phyloP scores from a whole-genome alignment of 2,797 vertebrate genomes.

The Dallia pectoralis region DNA sequence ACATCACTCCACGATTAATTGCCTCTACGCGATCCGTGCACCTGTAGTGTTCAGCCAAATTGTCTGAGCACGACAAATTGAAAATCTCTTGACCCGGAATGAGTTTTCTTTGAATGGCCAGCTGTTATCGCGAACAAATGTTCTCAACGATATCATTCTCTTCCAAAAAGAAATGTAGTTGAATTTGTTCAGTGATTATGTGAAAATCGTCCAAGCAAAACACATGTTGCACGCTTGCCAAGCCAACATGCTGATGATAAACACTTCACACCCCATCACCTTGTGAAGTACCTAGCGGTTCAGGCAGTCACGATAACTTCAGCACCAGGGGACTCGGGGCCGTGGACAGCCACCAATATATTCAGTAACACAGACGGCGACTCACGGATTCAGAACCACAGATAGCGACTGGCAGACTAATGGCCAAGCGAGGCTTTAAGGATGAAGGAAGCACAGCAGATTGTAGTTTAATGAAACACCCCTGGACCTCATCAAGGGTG shows the following conservation, averaged over 20 bases:
- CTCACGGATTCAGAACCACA: conserved; percentile 13
- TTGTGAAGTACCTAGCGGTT: background rate
- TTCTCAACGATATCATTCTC: background rate
- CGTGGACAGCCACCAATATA: conserved; percentile 16
- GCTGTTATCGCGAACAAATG: background rate
- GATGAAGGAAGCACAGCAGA: background rate
- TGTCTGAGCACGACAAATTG: conserved; percentile 3
- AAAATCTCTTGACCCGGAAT: background rate
- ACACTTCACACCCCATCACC: background rate
- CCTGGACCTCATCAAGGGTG: conserved; percentile 50
- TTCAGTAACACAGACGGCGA: conserved; percentile 15
- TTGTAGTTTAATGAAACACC: conserved; percentile 54
- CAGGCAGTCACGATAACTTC: background rate
- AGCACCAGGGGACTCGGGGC: conserved; percentile 8
- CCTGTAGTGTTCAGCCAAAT: background rate
- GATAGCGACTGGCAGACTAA: conserved; percentile 16
- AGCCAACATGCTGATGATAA: background rate
- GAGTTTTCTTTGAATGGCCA: background rate
- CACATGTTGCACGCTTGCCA: background rate
- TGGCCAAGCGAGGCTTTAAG: conserved; percentile 1
- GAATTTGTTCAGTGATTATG: background rate
- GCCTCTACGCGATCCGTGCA: background rate
- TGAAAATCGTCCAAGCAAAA: conserved; percentile 1
- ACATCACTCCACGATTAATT: conserved; percentile 5
- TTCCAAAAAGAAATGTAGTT: background rate